A percentile compares a stretch with the other conserved stretches of the same genome.
These are phyloP conservation scores for Orientallactaga sibirica DNA, from an alignment of 2,797 vertebrate genomes.

Conservation along the genomic window DNA sequence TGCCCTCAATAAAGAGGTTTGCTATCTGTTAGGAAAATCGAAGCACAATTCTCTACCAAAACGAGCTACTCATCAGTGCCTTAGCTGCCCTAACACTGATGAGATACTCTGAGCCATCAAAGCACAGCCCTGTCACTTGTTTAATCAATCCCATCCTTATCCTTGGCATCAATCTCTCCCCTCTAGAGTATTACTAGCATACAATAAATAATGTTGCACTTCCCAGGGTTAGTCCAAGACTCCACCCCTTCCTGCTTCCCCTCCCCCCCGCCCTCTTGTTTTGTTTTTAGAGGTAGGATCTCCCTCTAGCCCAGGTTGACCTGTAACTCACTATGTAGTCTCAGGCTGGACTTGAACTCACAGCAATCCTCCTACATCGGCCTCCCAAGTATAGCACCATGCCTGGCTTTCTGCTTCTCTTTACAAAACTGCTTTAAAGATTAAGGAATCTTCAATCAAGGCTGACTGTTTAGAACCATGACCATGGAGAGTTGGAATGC, in stretches of 20 bases:
- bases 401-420: background rate
- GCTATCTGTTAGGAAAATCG: background rate
- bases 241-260: background rate
- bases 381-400: no score
- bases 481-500: background rate
- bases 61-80: background rate
- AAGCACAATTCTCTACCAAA: background rate
- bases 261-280: no score
- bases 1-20: background rate
- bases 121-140: background rate
- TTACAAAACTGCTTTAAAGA: slow-evolving; percentile 6
- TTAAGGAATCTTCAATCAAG: background rate
- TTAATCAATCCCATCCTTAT: background rate
- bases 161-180: background rate
- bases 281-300: no score
- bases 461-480: background rate
- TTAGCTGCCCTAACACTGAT: background rate
- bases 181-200: background rate
- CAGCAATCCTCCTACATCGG: no score
- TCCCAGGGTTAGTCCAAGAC: background rate
- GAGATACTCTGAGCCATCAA: background rate
- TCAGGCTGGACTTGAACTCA: no score
- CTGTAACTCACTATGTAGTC: no score
- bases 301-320: no score
- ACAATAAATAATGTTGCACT: background rate